Evolutionary conservation across 2,888 invertebrate species (phyloP).

Genomic region (Atethmia centrago): DNA sequence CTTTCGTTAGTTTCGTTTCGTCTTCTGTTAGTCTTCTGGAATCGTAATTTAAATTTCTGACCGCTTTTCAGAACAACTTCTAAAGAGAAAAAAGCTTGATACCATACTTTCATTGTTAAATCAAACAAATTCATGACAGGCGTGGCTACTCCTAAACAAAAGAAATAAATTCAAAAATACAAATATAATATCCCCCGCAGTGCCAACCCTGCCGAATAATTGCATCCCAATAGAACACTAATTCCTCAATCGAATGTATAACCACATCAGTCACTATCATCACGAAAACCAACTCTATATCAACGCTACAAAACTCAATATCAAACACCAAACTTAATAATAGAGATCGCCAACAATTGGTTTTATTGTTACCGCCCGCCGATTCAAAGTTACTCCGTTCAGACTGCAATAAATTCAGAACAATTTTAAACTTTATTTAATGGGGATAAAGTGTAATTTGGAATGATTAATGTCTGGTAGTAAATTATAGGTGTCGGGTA

Average conservation of each 20-base stretch:
- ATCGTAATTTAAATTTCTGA: neutral
- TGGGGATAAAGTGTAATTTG: conserved; percentile 68
- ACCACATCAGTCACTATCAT: conserved; percentile 57
- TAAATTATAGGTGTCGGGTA: conserved; percentile 81
- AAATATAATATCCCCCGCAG: conserved; percentile 45
- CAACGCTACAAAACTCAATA: conserved; percentile 69
- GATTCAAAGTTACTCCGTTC: conserved; percentile 81
- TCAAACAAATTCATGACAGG: conserved; percentile 37
- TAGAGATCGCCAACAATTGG: conserved; percentile 81
- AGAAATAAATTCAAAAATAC: conserved; percentile 61
- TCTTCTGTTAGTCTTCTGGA: neutral
- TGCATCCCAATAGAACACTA: conserved; percentile 85
- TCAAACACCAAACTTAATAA: conserved; percentile 71
- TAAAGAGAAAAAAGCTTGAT: neutral
- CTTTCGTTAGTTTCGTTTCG: neutral
- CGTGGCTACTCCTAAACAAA: conserved; percentile 52
- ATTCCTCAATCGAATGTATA: conserved; percentile 82
- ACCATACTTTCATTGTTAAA: conserved; percentile 30
- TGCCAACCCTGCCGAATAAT: conserved; percentile 80
- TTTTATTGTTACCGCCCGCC: conserved; percentile 89
- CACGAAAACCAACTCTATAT: conserved; percentile 65
- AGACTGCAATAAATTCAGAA: conserved; percentile 57
- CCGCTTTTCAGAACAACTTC: neutral
- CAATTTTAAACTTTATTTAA: conserved; percentile 63
- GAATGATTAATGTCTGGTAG: conserved; percentile 73